Evolutionary conservation across 1,140 invertebrate genomes (phyloP), one percentile per base, ranked within the genome.

Genomic region (Watersipora subatra): DNA sequence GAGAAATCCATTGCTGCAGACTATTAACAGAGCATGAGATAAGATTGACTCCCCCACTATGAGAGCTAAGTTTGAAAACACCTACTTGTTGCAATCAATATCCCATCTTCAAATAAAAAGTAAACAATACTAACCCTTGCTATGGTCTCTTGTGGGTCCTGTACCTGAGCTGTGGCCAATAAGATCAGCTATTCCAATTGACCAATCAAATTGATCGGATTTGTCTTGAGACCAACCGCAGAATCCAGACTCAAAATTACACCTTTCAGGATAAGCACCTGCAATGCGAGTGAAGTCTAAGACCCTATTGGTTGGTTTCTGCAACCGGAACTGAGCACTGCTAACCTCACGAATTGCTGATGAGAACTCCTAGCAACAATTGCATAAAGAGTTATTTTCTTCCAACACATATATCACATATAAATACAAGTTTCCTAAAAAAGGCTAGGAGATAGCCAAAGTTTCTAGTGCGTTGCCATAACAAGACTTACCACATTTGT

Each of bases 161-260:
- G 75, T 77, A 25, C 64, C 66, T 55, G 24, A 30, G 2, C 70
- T 69, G 34, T 46, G 34, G 7, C 34, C n/a, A n/a, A 46, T 46
- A n/a, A 46, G 7, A 1, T 68, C 64, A 7, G 75, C 74, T 7
- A 64, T 66, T 29, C 82, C 84, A 68, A 85, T 86, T 15, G 85
- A 78, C 89, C 89, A 91, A 70, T 89, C 87, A 72, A 90, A 90
- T 71, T 89, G 85, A 69, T 89, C 86, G 1, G 80, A 80, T 0
- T 84, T 81, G 70, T 89, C 87, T 66, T 89, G 87, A 1, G 78
- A 84, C 88, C 88, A 90, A 26, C 85, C 86, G 69, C 88, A 90
- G 0, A 90, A 69, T 70, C 85, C 84, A 1, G 75, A 78, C 73
- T 89, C 89, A 74, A 91, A 91, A 74, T 89, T 85, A 71, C 89